These are phyloP conservation scores for Tetropium fuscum DNA, from an alignment of 2,888 invertebrate species.

Conservation along the genomic window DNA sequence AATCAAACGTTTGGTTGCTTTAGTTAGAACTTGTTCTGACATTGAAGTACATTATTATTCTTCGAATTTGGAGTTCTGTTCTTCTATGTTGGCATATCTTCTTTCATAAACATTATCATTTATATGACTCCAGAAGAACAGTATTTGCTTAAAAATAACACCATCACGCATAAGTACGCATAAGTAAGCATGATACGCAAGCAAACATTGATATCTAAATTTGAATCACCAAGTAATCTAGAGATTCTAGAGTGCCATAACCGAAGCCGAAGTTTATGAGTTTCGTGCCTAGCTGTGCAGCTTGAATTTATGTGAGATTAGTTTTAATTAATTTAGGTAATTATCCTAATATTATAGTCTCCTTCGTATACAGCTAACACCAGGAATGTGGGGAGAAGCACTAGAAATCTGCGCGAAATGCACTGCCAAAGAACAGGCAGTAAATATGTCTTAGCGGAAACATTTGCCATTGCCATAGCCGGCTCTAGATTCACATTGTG, in stretches of 20 bases:
- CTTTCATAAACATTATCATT: neutral
- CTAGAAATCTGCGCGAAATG: conserved; percentile 33
- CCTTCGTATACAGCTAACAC: conserved; percentile 35
- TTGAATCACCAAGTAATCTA: conserved; percentile 25
- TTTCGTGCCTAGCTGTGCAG: conserved; percentile 32
- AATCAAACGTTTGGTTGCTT: too few relatives aligned
- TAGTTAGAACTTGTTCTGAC: too few relatives aligned
- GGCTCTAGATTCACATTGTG: too few relatives aligned
- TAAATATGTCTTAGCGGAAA: neutral
- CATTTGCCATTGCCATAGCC: too few relatives aligned
- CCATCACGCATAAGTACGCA: conserved; percentile 13
- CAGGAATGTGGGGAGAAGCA: conserved; percentile 31
- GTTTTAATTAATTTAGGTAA: conserved; percentile 56
- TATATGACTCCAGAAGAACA: too few relatives aligned
- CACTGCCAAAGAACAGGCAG: neutral
- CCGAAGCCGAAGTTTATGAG: conserved; percentile 27
- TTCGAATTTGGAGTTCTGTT: too few relatives aligned
- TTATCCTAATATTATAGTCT: conserved; percentile 48
- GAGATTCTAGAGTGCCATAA: conserved; percentile 18
- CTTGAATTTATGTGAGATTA: conserved; percentile 50
- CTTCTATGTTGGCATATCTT: neutral
- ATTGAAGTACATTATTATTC: too few relatives aligned
- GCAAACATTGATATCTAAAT: conserved; percentile 28
- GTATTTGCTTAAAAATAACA: conserved; percentile 7
- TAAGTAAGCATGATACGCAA: conserved; percentile 8